Conservation (phyloP, 1,140 invertebrate genomes). For the Ceratosolen fusciceps region DNA sequence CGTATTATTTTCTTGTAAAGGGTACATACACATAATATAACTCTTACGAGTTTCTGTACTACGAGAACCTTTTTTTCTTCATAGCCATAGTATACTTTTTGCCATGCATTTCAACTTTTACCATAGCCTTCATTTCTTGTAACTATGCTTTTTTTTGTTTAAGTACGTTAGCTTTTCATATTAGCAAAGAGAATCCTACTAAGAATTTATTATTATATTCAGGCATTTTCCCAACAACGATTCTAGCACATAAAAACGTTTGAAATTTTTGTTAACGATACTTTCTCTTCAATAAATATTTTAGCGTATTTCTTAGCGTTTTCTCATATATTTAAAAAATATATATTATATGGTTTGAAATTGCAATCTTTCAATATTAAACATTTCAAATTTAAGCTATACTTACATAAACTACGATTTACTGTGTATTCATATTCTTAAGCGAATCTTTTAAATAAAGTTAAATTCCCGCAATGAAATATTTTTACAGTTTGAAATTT, state of each 20-base stretch:
- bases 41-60: not conserved
- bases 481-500: too few species aligned
- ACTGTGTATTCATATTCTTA: too few species aligned
- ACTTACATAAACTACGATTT: too few species aligned
- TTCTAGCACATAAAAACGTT: not conserved
- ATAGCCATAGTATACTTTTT: not conserved
- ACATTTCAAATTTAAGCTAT: too few species aligned
- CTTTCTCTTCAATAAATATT: not conserved
- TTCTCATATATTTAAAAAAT: too few species aligned
- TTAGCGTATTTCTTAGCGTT: too few species aligned
- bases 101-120: not conserved
- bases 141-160: not conserved
- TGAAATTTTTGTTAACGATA: not conserved
- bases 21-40: not conserved
- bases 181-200: not conserved
- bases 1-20: slow-evolving; percentile 4
- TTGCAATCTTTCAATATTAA: too few species aligned
- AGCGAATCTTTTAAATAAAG: too few species aligned
- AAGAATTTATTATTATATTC: not conserved
- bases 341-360: too few species aligned
- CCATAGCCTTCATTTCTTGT: not conserved
- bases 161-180: not conserved
- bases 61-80: not conserved
- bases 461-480: too few species aligned
- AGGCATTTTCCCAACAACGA: not conserved